A percentile compares a stretch with the other conserved stretches of the same genome.
phyloP scores from a whole-genome alignment of 1,140 invertebrate species.

The Plectus sambesii region DNA sequence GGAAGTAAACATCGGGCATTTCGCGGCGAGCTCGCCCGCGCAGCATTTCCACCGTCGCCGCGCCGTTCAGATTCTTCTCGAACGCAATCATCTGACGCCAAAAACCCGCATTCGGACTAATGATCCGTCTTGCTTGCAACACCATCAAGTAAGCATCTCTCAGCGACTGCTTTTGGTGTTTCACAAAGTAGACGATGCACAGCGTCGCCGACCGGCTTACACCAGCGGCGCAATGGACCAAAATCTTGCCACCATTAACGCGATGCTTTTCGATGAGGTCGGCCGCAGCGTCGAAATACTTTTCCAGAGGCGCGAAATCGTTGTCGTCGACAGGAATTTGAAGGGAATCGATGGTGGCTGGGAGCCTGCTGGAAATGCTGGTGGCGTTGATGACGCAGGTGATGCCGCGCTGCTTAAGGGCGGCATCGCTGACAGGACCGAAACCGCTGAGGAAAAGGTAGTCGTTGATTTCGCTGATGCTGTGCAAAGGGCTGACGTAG shows the following conservation, averaged over 20 bases:
- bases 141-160: conserved; percentile 64
- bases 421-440: conserved; percentile 18
- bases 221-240: conserved; percentile 77
- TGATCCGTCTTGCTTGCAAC: conserved; percentile 57
- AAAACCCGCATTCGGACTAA: conserved; percentile 75
- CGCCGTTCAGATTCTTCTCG: conserved; percentile 53
- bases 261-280: conserved; percentile 52
- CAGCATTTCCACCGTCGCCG: conserved; percentile 27
- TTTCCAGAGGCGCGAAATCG: conserved; percentile 24
- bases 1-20: conserved; percentile 18
- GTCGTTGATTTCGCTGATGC: conserved; percentile 27
- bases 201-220: conserved; percentile 68
- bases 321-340: conserved; percentile 23
- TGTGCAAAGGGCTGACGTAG: conserved; percentile 2
- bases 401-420: conserved; percentile 30
- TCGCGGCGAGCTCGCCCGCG: conserved; percentile 29
- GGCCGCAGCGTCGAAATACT: conserved; percentile 61
- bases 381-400: conserved; percentile 30
- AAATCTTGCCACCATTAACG: conserved; percentile 56
- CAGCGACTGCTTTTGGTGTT: conserved; percentile 61
- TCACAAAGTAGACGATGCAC: conserved; percentile 72
- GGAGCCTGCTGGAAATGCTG: conserved; percentile 31
- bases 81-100: conserved; percentile 68
- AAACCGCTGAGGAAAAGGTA: conserved; percentile 29
- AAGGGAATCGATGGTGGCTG: conserved; percentile 20